A percentile compares a stretch with the other conserved stretches of the same genome.
Conservation (phyloP, 2,113 vertebrate genomes). For the Lepus europaeus region DNA sequence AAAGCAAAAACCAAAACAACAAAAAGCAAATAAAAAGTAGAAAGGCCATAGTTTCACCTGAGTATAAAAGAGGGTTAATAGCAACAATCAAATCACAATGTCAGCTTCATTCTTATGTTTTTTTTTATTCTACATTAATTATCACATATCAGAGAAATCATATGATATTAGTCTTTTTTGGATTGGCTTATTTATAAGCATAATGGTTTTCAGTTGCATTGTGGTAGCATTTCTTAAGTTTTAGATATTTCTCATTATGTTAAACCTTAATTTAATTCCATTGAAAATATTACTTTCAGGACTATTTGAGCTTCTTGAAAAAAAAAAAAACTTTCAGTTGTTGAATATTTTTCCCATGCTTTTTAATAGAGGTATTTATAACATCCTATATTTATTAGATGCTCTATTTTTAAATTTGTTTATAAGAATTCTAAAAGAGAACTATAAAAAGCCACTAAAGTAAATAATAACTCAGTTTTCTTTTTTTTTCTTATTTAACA, state of each 20-base stretch:
- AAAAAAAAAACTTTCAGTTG: background rate
- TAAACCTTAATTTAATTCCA: background rate
- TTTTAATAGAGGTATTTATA: background rate
- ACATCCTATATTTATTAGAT: background rate
- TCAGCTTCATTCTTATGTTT: no score
- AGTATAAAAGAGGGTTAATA: no score
- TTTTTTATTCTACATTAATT: no score
- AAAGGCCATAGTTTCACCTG: no score
- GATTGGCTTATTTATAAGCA: no score
- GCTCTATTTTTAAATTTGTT: background rate
- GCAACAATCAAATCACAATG: no score
- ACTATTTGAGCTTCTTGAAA: background rate
- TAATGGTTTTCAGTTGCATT: no score
- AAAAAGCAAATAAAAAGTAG: no score
- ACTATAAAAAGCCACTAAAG: background rate
- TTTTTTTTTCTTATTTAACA: background rate
- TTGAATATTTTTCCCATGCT: background rate
- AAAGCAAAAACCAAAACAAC: no score
- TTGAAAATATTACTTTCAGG: background rate
- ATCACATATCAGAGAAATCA: no score
- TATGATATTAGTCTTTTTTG: no score
- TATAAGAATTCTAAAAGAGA: background rate
- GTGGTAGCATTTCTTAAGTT: background rate
- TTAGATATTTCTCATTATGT: background rate
- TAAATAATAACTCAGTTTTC: background rate